Evolutionary conservation across 2,113 vertebrate species (phyloP), one percentile per base, ranked within the genome.

Genomic region (Rhizomys pruinosus): DNA sequence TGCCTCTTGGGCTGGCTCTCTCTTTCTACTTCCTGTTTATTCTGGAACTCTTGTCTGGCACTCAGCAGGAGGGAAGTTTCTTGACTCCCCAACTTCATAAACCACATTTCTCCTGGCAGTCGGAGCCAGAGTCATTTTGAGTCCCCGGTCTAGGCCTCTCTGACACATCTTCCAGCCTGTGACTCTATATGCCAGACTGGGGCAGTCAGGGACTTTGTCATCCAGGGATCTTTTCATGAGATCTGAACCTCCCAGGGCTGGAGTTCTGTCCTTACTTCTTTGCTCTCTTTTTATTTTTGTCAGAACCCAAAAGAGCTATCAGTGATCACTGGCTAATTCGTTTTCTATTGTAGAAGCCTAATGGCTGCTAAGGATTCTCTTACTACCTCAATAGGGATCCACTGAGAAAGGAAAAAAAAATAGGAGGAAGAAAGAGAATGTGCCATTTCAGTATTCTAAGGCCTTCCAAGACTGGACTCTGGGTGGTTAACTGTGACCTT

Each of bases 1-100:
- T 93, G 77, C 91, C 90, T 93, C 63, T 73, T 91, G 15, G 0
- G 55, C 57, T 87, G 84, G 59, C 89, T 92, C 63, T 80, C 47
- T 57, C 82, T 96, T 76, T 81, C 81, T n/a, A 81, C 88, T 93
- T 94, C 77, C 77, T 57, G 44, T 95, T 88, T 81, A 47, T 94
- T 68, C 88, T 85, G 92, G 87, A 93, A 92, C 68, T 94, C 39
- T 96, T 87, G 76, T 78, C 37, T 37, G 42, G 69, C 6, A 25
- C 88, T 97, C 88, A 95, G 68, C 77, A 73, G 32, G 63, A 93
- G 77, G 78, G 68, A 87, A 72, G 77, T 39, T 63, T 92, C 76
- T 69, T 93, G 87, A 95, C 68, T 84, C 68, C 81, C 66, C 32
- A 81, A 89, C 59, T 80, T 82, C 63, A 94, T 90, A 93, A 96